Conservation (phyloP, 2,888 invertebrate species). For the Arctia plantaginis region DNA sequence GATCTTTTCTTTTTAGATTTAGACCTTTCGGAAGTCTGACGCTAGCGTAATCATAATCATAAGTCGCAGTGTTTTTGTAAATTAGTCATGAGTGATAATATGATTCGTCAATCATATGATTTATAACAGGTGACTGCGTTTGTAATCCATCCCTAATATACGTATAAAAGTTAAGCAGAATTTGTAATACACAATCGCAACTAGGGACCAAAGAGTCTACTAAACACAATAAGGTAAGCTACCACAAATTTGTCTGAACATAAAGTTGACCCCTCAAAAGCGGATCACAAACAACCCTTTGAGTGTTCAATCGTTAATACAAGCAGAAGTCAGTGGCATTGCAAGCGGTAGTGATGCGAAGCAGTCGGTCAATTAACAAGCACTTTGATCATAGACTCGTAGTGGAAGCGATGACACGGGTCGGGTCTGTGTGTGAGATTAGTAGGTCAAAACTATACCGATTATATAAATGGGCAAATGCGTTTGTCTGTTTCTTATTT, state of each 20-base stretch:
- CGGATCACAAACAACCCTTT: slow-evolving; percentile 39
- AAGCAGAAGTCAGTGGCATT: slow-evolving; percentile 44
- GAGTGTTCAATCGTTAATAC: slow-evolving; percentile 52
- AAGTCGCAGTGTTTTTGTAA: too few relatives aligned
- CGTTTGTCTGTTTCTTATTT: neutral
- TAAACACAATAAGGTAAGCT: neutral
- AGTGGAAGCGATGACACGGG: slow-evolving; percentile 57
- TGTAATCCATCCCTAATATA: too few relatives aligned
- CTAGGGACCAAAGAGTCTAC: neutral
- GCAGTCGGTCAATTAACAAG: slow-evolving; percentile 57
- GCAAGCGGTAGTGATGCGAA: slow-evolving; percentile 51
- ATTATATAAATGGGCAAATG: neutral
- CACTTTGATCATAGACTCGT: slow-evolving; percentile 60
- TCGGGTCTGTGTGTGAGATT: slow-evolving; percentile 41
- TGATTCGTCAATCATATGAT: too few relatives aligned
- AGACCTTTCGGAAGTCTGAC: too few relatives aligned
- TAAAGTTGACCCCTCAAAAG: neutral
- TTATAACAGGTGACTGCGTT: too few relatives aligned
- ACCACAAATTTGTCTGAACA: slow-evolving; percentile 4
- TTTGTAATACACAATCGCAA: neutral
- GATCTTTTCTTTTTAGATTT: too few relatives aligned
- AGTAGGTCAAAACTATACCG: slow-evolving; percentile 19
- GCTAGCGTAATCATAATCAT: too few relatives aligned
- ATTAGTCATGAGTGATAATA: too few relatives aligned
- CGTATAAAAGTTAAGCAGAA: too few relatives aligned